Evolutionary conservation across 2,113 vertebrate species (phyloP).

Genomic region (Sinocyclocheilus grahami): DNA sequence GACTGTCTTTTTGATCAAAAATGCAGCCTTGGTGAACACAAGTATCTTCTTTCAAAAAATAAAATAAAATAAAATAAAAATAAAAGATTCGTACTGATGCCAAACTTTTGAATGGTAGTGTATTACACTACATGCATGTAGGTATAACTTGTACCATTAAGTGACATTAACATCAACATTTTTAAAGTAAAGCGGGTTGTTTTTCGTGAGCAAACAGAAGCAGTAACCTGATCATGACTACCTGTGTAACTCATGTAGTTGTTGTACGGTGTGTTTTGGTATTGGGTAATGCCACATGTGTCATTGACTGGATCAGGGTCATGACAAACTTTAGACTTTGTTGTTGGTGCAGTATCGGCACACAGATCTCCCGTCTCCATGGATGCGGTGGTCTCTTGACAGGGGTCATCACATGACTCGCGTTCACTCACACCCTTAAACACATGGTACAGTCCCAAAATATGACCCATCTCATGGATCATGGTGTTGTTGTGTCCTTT

Average conservation of each 20-base stretch:
- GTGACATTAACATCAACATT: background rate
- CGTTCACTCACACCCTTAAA: conserved; percentile 96
- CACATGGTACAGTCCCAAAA: conserved; percentile 95
- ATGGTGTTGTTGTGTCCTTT: conserved; percentile 90
- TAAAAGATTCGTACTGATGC: background rate
- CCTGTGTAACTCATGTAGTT: conserved; percentile 99
- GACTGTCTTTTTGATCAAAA: background rate
- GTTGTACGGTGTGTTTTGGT: conserved; percentile 86
- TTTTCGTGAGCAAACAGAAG: background rate
- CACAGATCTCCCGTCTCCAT: conserved; percentile 98
- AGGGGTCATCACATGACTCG: conserved; percentile 95
- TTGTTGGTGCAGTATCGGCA: conserved; percentile 90
- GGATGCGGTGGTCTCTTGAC: conserved; percentile 87
- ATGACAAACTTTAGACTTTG: conserved; percentile 89
- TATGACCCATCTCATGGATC: conserved; percentile 96
- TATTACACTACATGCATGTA: background rate
- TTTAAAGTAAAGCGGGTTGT: background rate
- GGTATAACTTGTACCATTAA: background rate
- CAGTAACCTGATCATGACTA: conserved; percentile 57
- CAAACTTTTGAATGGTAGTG: background rate
- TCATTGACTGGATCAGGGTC: conserved; percentile 88
- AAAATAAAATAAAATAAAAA: too few relatives aligned
- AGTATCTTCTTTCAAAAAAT: background rate
- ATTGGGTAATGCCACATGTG: conserved; percentile 84
- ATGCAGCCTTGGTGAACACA: background rate